phyloP scores from a whole-genome alignment of 2,113 vertebrate species.

The Aramus guarauna region DNA sequence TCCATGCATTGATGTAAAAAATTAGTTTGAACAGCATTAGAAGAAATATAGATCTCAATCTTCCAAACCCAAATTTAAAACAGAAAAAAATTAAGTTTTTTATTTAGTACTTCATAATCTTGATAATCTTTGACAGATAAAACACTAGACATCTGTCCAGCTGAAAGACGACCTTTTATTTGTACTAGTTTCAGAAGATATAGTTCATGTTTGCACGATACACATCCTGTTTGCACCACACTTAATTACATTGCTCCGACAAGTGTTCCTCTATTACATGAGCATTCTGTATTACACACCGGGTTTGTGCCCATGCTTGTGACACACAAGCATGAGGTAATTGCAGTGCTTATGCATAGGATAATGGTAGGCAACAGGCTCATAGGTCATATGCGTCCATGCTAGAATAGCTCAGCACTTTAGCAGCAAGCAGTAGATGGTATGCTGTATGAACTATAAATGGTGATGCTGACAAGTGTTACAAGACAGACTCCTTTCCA shows the following conservation, averaged over 20 bases:
- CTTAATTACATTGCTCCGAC: not conserved
- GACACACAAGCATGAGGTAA: not conserved
- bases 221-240: not conserved
- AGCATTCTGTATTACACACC: not conserved
- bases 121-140: not conserved
- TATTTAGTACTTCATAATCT: not conserved
- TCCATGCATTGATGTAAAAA: not conserved
- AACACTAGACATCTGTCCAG: rapidly evolving
- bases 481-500: not conserved
- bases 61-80: not conserved
- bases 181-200: not conserved
- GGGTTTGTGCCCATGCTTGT: not conserved
- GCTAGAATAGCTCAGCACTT: not conserved
- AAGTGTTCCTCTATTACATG: not conserved
- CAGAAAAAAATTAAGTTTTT: not conserved
- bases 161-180: not conserved
- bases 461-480: not conserved
- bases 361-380: not conserved
- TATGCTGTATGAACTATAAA: not conserved
- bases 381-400: not conserved
- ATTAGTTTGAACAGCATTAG: not conserved
- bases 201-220: not conserved
- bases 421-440: not conserved
- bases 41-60: not conserved
- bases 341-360: not conserved